Conservation (phyloP, 2,888 invertebrate species). For the Schizaphis graminum region DNA sequence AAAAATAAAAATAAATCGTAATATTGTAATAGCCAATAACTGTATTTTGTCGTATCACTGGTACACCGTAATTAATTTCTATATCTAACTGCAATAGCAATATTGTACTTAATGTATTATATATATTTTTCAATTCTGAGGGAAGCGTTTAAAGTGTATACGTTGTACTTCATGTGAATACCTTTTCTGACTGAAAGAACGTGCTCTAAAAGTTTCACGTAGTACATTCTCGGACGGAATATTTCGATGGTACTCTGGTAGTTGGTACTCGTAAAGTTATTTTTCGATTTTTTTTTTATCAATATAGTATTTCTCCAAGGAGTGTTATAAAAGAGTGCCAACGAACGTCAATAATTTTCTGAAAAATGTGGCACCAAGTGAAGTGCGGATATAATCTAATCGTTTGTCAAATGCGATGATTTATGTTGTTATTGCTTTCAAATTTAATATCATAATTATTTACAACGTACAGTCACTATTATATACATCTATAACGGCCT, state of each 20-base stretch:
- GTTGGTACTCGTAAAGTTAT: neutral
- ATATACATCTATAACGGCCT: neutral
- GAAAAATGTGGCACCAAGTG: neutral
- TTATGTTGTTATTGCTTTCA: constrained; percentile 1
- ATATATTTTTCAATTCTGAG: neutral
- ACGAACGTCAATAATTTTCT: neutral
- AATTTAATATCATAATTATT: constrained; percentile 2
- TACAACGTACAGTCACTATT: neutral
- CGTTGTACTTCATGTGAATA: neutral
- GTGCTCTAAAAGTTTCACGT: neutral
- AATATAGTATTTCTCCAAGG: neutral
- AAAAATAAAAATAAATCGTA: no score
- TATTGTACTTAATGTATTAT: neutral
- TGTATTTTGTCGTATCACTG: neutral
- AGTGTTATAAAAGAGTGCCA: neutral
- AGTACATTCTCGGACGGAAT: neutral
- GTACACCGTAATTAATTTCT: neutral
- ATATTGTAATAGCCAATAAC: neutral
- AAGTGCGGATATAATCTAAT: neutral
- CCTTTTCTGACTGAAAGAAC: neutral
- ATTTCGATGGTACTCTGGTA: neutral
- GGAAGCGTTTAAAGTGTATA: neutral
- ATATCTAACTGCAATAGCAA: neutral
- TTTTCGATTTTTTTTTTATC: neutral
- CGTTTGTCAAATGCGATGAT: neutral